Base-by-base conservation (phyloP, 2,888 invertebrate genomes). In the Lasioglossum oenotherae region DNA sequence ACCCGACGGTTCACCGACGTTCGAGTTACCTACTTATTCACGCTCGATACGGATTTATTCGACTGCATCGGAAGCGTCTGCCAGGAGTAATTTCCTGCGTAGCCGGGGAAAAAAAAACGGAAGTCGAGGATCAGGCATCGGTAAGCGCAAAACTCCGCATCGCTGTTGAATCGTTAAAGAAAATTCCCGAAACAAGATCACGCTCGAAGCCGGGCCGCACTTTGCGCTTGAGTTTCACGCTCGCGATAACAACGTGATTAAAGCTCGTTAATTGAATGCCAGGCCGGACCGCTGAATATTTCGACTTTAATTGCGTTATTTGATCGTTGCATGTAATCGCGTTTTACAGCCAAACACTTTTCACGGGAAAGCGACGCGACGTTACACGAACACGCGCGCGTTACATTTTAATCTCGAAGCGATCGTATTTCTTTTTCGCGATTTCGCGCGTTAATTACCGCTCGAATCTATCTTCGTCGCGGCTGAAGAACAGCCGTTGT, bases 221-320 rank as follows among this genome's bases (percentile, higher is more conserved):
- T 57, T n/a, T 12, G n/a, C 4, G 3, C n/a, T n/a, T 12, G 57
- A 57, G n/a, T 31, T 64, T 64, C 23, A 19, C 23, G 69, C 38
- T 69, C 38, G 38, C 35, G 23, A 69, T 38, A 69, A 69, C 35
- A 38, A 69, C 69, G 69, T 38, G 69, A 82, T 87, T 86, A 81
- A 78, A 78, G 41, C 23, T 27, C 77, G 38, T 38, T 69, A 69
- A 69, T 69, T 69, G 69, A 35, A 69, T 38, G 12, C 38, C 38
- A 10, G 38, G 23, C 23, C 38, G 38, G 23, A 38, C 38, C 38
- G 69, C 23, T 12, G 69, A 69, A 38, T 69, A 38, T 38, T 38
- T 12, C 69, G 69, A 38, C 38, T 69, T 19, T 69, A 38, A 69
- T 38, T 69, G 69, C 69, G 69, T 69, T 69, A 38, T 69, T 23